A percentile compares a stretch with the other conserved stretches of the same genome.
Evolutionary conservation across 2,888 invertebrate species (phyloP).

Genomic region (Ypsolopha scabrella): DNA sequence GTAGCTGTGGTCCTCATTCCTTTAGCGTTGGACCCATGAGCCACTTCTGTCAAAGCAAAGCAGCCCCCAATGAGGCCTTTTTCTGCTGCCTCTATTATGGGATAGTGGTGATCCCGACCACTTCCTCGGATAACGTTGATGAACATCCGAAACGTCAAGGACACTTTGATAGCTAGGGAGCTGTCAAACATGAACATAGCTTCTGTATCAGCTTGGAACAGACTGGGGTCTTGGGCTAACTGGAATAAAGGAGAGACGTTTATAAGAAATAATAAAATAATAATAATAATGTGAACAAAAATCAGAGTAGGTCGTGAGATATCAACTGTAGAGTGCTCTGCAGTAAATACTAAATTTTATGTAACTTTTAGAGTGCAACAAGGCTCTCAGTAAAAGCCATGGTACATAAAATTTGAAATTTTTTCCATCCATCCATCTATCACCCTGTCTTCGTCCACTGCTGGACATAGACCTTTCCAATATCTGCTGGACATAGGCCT

Average conservation of each 20-base stretch:
- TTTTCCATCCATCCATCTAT: too few species aligned
- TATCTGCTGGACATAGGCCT: too few species aligned
- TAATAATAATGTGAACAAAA: too few species aligned
- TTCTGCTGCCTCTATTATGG: constrained; percentile 55
- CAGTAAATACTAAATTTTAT: too few species aligned
- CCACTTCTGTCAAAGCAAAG: constrained; percentile 90
- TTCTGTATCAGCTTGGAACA: constrained; percentile 59
- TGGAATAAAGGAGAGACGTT: constrained; percentile 19
- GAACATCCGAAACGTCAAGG: constrained; percentile 76
- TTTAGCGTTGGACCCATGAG: constrained; percentile 92
- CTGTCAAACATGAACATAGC: constrained; percentile 72
- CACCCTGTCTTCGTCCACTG: too few species aligned
- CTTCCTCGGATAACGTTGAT: constrained; percentile 73
- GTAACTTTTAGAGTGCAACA: too few species aligned
- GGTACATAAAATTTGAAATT: too few species aligned
- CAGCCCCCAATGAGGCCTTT: constrained; percentile 59
- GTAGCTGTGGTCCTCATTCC: constrained; percentile 89
- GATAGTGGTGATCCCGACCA: constrained; percentile 73
- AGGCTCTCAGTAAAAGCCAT: too few species aligned
- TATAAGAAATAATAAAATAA: too few species aligned
- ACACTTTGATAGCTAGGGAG: constrained; percentile 74
- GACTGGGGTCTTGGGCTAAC: constrained; percentile 58
- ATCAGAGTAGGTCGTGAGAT: too few species aligned
- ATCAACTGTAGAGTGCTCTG: too few species aligned
- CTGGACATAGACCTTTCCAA: too few species aligned